Base-by-base conservation (phyloP, 2,888 invertebrate genomes). In the Pollenia angustigena region DNA sequence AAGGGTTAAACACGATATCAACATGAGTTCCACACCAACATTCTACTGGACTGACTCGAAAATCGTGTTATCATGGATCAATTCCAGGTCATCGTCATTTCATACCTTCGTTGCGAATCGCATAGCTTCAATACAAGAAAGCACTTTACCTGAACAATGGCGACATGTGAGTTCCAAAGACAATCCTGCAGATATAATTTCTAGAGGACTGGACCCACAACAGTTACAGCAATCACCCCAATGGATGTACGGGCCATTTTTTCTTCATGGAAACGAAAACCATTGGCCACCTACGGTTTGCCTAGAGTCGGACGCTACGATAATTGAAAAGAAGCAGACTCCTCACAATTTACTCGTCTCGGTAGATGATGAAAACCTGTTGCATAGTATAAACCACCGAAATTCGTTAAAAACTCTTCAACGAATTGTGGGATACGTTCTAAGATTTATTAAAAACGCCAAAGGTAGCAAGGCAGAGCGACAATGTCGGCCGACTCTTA, bases 71-170 rank as follows among this genome's bases (percentile, higher is more conserved):
- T 23, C 23, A 23, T 48, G 46, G n/a, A 46, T 50, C 23, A 32
- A 60, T 48, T 48, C 46, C n/a, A 44, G 44, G 23, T 46, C 58
- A n/a, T 48, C 40, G 6, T 58, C 23, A 10, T 58, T 58, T 14
- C 56, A 46, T 72, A 72, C 72, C n/a, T 54, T 42, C 16, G 54
- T 69, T 2, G 52, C n/a, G n/a, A n/a, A n/a, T n/a, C n/a, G n/a
- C n/a, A n/a, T n/a, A n/a, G n/a, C n/a, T n/a, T n/a, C n/a, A n/a
- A n/a, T n/a, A n/a, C n/a, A n/a, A n/a, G n/a, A n/a, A n/a, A n/a
- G n/a, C n/a, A n/a, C n/a, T n/a, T n/a, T n/a, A n/a, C n/a, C n/a
- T 8, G 23, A 72, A 18, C 56, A 72, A 58, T 58, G 58, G 72
- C 72, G 66, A 1, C 66, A 66, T 23, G 66, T 66, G 23, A 12